Evolutionary conservation across 2,888 invertebrate species (phyloP).

Genomic region (Ennomos erosarius): DNA sequence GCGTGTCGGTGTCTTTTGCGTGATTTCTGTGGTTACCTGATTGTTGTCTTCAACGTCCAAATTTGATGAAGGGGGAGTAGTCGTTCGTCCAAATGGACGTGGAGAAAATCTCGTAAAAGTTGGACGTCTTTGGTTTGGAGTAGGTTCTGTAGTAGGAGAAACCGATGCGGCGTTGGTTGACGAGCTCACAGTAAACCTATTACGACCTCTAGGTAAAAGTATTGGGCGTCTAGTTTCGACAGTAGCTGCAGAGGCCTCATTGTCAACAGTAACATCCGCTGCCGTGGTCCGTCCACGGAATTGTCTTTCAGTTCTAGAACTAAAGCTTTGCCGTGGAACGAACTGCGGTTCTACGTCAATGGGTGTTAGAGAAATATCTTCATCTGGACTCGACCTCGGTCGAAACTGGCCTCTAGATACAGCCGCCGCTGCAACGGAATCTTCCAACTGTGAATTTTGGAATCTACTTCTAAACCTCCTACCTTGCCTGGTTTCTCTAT

Average conservation of each 20-base stretch:
- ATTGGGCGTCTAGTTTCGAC: conserved; percentile 66
- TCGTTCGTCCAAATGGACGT: conserved; percentile 68
- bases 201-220: conserved; percentile 68
- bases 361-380: conserved; percentile 83
- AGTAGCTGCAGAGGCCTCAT: conserved; percentile 74
- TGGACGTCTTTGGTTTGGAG: conserved; percentile 58
- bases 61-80: conserved; percentile 40
- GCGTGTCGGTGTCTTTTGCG: conserved; percentile 57
- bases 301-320: conserved; percentile 48
- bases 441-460: conserved; percentile 55
- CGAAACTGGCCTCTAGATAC: conserved; percentile 67
- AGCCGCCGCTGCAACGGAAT: conserved; percentile 72
- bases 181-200: conserved; percentile 60
- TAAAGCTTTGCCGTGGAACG: conserved; percentile 53
- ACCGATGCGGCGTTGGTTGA: conserved; percentile 57
- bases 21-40: conserved; percentile 52
- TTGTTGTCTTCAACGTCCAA: conserved; percentile 46
- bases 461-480: conserved; percentile 63
- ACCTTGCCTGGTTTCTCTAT: conserved; percentile 44
- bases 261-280: conserved; percentile 62
- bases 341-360: conserved; percentile 71
- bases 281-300: conserved; percentile 58
- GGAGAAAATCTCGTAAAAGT: conserved; percentile 75
- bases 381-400: conserved; percentile 70
- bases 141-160: conserved; percentile 49